Base-by-base conservation (phyloP, 2,113 vertebrate genomes). In the Lethenteron reissneri region DNA sequence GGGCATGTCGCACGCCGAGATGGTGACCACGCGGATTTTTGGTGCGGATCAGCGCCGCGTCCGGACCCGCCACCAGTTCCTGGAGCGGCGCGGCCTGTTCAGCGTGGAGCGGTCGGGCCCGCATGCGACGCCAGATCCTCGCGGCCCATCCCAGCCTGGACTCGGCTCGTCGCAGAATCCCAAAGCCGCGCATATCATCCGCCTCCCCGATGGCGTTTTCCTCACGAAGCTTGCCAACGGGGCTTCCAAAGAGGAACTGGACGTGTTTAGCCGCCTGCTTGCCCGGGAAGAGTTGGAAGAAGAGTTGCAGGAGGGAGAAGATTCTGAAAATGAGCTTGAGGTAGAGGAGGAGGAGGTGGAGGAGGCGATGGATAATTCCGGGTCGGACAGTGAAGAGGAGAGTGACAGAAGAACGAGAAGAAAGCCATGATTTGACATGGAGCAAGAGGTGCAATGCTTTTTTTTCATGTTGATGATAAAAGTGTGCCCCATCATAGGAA, bases 41-140 rank as follows among this genome's bases (percentile, higher is more conserved):
- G 79, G 76, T 58, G 76, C 74, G 72, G 60, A 84, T 1, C 70
- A 92, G n/a, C 76, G 78, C 1, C 86, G 88, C 75, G 78, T 89
- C 57, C 81, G 81, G 69, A 81, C 79, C 77, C 83, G 94, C 4
- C 86, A 92, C 71, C 58, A 77, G 70, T 99, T 90, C 78, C 77
- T 99, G 73, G 92, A 97, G 80, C 85, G 89, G 1, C 81, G 87
- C 1, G 94, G 92, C 12, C 76, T 84, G 12, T 99, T 41, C 41
- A 41, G 41, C 41, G 41, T 41, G 41, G 41, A 41, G 41, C 41
- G 41, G 41, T 41, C 41, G 41, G 41, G 41, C 41, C 41, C 41
- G 2, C 41, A 88, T 75, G 83, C 85, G 70, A 91, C 87, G 3
- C 92, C 92, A 0, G 77, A 85, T 78, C 95, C 89, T 77, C 88